Conservation (phyloP, 2,888 invertebrate species). For the Ectemnius cavifrons region DNA sequence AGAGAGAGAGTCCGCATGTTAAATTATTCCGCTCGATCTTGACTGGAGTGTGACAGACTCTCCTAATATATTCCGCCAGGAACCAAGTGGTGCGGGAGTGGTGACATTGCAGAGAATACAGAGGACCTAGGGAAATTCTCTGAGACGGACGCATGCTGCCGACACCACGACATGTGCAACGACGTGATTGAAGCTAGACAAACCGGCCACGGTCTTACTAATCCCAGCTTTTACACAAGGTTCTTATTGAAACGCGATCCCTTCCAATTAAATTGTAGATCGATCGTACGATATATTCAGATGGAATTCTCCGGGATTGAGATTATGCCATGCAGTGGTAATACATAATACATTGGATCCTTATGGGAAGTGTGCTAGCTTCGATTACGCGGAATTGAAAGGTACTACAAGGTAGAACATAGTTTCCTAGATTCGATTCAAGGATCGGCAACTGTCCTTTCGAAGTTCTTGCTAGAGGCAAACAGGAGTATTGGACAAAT, state of each 20-base stretch:
- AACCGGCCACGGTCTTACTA: constrained; percentile 67
- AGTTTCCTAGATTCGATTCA: too few relatives aligned
- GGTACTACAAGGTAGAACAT: too few relatives aligned
- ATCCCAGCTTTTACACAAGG: constrained; percentile 70
- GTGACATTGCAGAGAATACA: constrained; percentile 65
- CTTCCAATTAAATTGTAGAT: too few relatives aligned
- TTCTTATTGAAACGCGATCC: constrained; percentile 32
- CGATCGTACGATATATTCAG: too few relatives aligned
- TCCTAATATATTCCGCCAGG: constrained; percentile 49
- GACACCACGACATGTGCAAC: constrained; percentile 70
- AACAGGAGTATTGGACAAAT: too few relatives aligned
- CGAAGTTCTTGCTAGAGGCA: too few relatives aligned
- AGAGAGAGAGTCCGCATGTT: background rate
- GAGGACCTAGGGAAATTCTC: constrained; percentile 66
- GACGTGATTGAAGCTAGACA: constrained; percentile 67
- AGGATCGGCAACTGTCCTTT: too few relatives aligned
- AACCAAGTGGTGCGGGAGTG: constrained; percentile 74
- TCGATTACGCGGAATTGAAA: too few relatives aligned
- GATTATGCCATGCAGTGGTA: too few relatives aligned
- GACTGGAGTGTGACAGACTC: background rate
- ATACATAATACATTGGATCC: too few relatives aligned
- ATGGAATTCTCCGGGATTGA: too few relatives aligned
- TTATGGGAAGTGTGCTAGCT: too few relatives aligned
- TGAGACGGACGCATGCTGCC: constrained; percentile 72
- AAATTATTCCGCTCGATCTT: background rate